These are phyloP conservation scores for Uropsilus gracilis DNA, from an alignment of 2,113 vertebrate genomes.

Conservation along the genomic window DNA sequence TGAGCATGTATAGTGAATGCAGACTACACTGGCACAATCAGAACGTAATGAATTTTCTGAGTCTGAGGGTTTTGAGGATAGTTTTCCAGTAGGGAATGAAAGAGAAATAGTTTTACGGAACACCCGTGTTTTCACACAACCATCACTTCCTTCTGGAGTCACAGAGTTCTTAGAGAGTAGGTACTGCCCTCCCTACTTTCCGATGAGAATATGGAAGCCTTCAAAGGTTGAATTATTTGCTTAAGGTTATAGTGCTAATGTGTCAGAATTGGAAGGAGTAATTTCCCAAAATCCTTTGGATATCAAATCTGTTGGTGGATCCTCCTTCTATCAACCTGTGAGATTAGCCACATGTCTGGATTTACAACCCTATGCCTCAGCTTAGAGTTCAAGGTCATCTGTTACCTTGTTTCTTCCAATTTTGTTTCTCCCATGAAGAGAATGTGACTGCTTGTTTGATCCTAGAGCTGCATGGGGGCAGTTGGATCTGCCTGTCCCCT, in stretches of 20 bases:
- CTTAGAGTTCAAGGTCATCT: neutral
- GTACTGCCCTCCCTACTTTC: neutral
- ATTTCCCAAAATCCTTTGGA: neutral
- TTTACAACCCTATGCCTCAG: neutral
- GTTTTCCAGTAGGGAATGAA: neutral
- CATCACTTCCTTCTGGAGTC: neutral
- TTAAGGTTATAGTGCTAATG: neutral
- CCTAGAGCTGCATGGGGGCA: too few species aligned
- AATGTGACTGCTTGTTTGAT: too few species aligned
- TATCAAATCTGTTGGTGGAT: neutral
- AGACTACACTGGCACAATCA: neutral
- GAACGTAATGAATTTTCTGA: slow-evolving; percentile 12
- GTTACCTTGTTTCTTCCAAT: too few species aligned
- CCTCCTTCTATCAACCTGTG: neutral
- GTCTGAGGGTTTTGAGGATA: neutral
- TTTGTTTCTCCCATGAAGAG: too few species aligned
- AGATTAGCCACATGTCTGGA: neutral
- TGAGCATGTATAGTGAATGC: neutral
- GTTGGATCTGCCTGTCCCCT: too few species aligned
- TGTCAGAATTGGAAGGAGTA: neutral
- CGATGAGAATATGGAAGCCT: neutral
- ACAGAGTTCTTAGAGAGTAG: neutral
- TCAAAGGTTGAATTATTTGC: neutral
- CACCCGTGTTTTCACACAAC: neutral
- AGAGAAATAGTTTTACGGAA: neutral